Base-by-base conservation (phyloP, 2,113 vertebrate genomes). In the Hippopotamus amphibius region DNA sequence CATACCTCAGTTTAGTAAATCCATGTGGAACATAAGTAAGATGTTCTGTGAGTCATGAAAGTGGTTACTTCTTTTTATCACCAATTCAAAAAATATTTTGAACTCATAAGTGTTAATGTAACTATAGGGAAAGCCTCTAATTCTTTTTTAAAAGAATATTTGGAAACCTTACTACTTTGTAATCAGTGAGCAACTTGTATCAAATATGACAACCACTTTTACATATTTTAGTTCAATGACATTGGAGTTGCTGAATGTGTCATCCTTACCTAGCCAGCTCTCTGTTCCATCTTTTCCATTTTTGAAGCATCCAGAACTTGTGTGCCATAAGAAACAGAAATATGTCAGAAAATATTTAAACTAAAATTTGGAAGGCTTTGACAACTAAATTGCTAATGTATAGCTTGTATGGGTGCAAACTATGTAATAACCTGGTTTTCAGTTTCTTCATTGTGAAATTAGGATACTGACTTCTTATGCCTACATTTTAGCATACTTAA, bases 401-500 rank as follows among this genome's bases (percentile, higher is more conserved):
- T 48, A 46, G 14, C n/a, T 43, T 89, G 2, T 71, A 59, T 57
- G 76, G 71, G 10, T 82, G 3, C 24, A 96, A 80, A 91, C 81
- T 15, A 63, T 66, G 66, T 71, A 53, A 22, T 50, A 74, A 26
- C 26, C 53, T 88, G 65, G 76, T 57, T 90, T 96, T 95, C 15
- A n/a, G 7, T 85, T 92, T 81, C 26, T 10, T 96, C 8, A 66
- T 13, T 90, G 41, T 80, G 7, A 94, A 90, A 84, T 84, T 93
- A 84, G 48, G 33, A 88, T 92, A 74, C 69, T 93, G 33, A 74
- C 24, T 71, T 68, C 63, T 63, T 74, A 43, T 81, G 37, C 7
- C n/a, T 84, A 72, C 16, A 48, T 83, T 24, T 94, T 59, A 93
- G n/a, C 63, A 85, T 90, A 91, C 95, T 83, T 83, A 65, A 89